These are phyloP conservation scores for Lobophora halterata DNA, from an alignment of 2,888 invertebrate genomes.

Conservation along the genomic window DNA sequence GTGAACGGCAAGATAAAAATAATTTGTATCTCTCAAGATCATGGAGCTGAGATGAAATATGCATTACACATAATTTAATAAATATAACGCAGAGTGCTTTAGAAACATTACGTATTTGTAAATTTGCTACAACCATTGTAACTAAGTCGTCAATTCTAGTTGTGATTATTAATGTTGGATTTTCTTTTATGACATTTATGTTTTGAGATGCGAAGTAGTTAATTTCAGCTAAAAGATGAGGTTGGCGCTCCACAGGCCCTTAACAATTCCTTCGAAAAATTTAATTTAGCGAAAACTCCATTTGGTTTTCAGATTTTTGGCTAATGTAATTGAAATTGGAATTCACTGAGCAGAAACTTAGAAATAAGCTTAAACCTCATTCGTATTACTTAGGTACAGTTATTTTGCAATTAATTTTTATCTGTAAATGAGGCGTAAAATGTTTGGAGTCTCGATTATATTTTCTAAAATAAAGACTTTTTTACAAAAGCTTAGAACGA, in stretches of 20 bases:
- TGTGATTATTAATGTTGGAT: slow-evolving; percentile 14
- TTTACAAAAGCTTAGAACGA: too few relatives aligned
- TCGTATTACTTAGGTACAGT: too few relatives aligned
- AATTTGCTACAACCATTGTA: too few relatives aligned
- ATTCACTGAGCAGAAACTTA: slow-evolving; percentile 9
- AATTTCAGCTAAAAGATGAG: slow-evolving; percentile 8
- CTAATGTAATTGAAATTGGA: slow-evolving; percentile 16
- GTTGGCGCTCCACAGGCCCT: slow-evolving; percentile 3
- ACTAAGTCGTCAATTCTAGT: neutral
- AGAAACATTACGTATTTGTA: too few relatives aligned
- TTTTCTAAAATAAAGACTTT: too few relatives aligned
- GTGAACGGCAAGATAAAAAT: too few relatives aligned
- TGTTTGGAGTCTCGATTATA: too few relatives aligned
- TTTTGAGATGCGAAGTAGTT: neutral
- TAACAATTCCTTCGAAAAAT: slow-evolving; percentile 14
- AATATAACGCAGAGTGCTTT: too few relatives aligned
- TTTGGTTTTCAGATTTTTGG: slow-evolving; percentile 20
- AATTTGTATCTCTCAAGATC: too few relatives aligned
- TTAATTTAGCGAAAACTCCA: slow-evolving; percentile 14
- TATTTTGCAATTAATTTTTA: too few relatives aligned
- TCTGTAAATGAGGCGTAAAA: slow-evolving; percentile 1
- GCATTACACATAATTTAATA: too few relatives aligned
- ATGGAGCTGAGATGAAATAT: too few relatives aligned
- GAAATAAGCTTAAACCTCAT: slow-evolving; percentile 1
- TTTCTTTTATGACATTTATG: slow-evolving; percentile 12